Base-by-base conservation (phyloP, 2,888 invertebrate species). In the Drosophila yooni region DNA sequence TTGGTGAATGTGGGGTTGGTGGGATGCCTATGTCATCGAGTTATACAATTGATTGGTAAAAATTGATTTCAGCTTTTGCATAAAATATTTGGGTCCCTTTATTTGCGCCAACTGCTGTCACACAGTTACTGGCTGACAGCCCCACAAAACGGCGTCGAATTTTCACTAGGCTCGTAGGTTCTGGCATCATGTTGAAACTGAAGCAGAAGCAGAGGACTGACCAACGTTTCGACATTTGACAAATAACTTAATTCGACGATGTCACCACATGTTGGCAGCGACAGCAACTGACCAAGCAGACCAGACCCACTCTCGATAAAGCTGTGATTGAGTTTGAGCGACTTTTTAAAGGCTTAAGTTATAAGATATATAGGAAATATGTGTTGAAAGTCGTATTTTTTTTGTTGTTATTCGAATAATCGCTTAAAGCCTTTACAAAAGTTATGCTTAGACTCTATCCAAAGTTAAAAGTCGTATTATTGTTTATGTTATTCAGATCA, bases 181-280 rank as follows among this genome's bases (percentile, higher is more conserved):
- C 18, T 46, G 21, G n/a, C 56, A 48, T 18, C n/a, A 13, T 48
- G 27, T 48, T 27, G 10, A 34, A 13, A 25, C 31, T 18, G 29
- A 15, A 1, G 29, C 18, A 11, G 18, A 7, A 25, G 4, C 56
- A 27, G 38, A 15, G 54, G 27, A 50, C 60, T 67, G 83, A 67
- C 68, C 74, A 75, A 66, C 70, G 59, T 69, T 76, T 70, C 86
- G 80, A 79, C 89, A 76, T 81, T 89, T 89, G 88, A 80, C 86
- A 88, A 89, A 88, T 88, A 88, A 89, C 83, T 88, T 88, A 88
- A 88, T 88, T 88, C 86, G 68, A 62, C 69, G 79, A 66, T 89
- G 88, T 83, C 86, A 82, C 88, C 88, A 83, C 86, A 88, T 88
- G 81, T 85, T 81, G 74, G 70, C 73, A 62, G 56, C 69, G 59